Evolutionary conservation across 1,140 invertebrate genomes (phyloP).

Genomic region (Bombyx mori): ASM3026992v2 NC_085107.1:12824501-12825000

Average conservation of each 20-base stretch:
- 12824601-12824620: too few relatives aligned
- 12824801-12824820: slow-evolving; percentile 19
- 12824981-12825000: too few relatives aligned
- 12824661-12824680: too few relatives aligned
- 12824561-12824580: too few relatives aligned
- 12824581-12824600: too few relatives aligned
- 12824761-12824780: slow-evolving; percentile 92
- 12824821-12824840: slow-evolving; percentile 1
- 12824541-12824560: too few relatives aligned
- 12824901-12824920: neutral
- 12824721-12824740: slow-evolving; percentile 82
- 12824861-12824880: neutral
- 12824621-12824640: too few relatives aligned
- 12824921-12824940: neutral
- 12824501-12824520: too few relatives aligned
- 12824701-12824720: too few relatives aligned
- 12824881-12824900: neutral
- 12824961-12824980: neutral
- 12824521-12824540: too few relatives aligned
- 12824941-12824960: neutral
- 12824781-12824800: slow-evolving; percentile 74
- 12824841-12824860: neutral
- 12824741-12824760: slow-evolving; percentile 82
- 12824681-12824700: too few relatives aligned
- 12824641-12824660: too few relatives aligned